Evolutionary conservation across 2,113 vertebrate genomes (phyloP).

Genomic region (Tupaia chinensis): DNA sequence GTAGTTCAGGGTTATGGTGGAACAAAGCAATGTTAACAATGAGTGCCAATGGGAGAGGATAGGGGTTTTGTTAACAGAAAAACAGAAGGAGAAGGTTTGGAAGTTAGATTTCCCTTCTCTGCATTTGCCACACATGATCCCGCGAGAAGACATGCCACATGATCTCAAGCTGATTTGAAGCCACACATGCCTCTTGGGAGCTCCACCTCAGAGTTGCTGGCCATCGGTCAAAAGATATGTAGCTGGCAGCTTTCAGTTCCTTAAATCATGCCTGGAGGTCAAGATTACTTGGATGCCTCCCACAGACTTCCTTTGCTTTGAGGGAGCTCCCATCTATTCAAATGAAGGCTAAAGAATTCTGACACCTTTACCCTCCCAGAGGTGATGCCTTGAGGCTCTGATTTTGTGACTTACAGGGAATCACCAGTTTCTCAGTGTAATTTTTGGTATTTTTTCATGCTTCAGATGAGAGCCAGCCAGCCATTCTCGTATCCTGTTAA

Average conservation of each 20-base stretch:
- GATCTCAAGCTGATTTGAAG: neutral
- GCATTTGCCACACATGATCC: neutral
- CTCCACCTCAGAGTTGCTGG: neutral
- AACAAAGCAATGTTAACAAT: neutral
- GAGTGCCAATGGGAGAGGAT: neutral
- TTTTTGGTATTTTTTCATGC: constrained; percentile 65
- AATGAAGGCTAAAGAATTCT: constrained; percentile 70
- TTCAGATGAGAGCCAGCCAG: constrained; percentile 37
- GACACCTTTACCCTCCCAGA: constrained; percentile 59
- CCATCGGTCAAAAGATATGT: neutral
- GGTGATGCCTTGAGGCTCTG: constrained; percentile 74
- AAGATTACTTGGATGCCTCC: neutral
- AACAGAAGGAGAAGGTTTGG: neutral
- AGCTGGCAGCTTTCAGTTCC: neutral
- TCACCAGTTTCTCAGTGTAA: constrained; percentile 65
- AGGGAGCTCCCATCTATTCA: constrained; percentile 15
- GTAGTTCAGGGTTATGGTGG: neutral
- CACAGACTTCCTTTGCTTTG: neutral
- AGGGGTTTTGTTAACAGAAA: constrained; percentile 41
- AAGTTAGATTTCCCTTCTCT: neutral
- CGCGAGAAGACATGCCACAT: neutral
- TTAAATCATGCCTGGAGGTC: neutral
- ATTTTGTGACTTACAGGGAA: constrained; percentile 76
- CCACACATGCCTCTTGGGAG: neutral
- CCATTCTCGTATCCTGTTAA: constrained; percentile 18